Evolutionary conservation across 1,140 invertebrate species (phyloP).

Genomic region (Bombus sibiricus): DNA sequence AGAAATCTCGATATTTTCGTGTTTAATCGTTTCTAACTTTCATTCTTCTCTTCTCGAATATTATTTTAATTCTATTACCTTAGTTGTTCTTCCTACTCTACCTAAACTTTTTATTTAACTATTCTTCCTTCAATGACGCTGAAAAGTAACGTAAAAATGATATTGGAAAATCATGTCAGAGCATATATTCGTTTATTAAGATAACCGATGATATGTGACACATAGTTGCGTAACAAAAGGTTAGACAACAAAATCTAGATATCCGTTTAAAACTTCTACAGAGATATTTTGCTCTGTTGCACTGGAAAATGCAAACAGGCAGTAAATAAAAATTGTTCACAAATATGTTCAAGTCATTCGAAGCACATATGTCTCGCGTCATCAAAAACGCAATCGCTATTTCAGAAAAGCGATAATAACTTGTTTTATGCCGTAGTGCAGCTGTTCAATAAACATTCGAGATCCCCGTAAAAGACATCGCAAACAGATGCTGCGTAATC

Average conservation of each 20-base stretch:
- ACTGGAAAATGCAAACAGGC: too few relatives aligned
- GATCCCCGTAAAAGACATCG: neutral
- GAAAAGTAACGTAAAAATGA: neutral
- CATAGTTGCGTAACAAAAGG: neutral
- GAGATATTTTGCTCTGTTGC: too few relatives aligned
- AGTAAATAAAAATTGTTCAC: neutral
- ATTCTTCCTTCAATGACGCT: neutral
- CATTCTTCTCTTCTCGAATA: neutral
- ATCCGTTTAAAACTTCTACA: neutral
- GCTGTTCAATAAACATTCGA: constrained; percentile 25
- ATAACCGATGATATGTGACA: neutral
- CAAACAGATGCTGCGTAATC: constrained; percentile 31
- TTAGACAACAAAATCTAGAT: neutral
- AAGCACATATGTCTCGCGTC: neutral
- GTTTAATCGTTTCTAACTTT: neutral
- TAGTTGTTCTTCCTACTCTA: too few relatives aligned
- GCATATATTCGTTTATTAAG: neutral
- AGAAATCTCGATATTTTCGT: neutral
- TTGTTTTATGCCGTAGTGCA: too few relatives aligned
- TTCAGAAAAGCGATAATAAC: neutral
- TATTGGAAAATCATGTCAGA: neutral
- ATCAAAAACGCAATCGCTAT: neutral
- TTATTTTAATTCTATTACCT: neutral
- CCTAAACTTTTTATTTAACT: too few relatives aligned
- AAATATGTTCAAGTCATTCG: neutral